Evolutionary conservation across 2,888 invertebrate genomes (phyloP), one percentile per base, ranked within the genome.

Genomic region (Mechanitis messenoides): DNA sequence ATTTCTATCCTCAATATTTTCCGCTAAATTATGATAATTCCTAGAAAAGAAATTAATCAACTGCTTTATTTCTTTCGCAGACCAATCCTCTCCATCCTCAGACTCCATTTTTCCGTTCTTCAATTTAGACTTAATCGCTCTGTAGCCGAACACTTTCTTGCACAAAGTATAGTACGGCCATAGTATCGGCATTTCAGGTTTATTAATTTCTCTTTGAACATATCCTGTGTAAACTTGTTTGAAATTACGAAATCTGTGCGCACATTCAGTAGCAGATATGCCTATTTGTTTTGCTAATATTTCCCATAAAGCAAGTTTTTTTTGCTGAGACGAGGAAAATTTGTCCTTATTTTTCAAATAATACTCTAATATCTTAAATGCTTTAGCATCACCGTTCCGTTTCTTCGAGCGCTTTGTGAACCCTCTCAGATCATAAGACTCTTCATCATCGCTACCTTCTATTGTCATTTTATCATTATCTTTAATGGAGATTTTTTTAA

Each of bases 141-240:
- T 65, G 61, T 89, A 88, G 0, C 89, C 88, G 31, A 89, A 90
- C 0, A 87, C 86, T 72, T 87, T 90, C 62, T 89, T 90, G 70
- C 88, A 88, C 0, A 86, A 64, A 3, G 76, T 72, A 9, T 85
- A 89, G 58, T 89, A 87, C 0, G 87, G 88, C 89, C 88, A 89
- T 0, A 85, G 71, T 3, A 89, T 84, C 0, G 84, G 83, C 71
- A 80, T 82, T 61, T 86, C 86, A 0, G 89, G 88, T 63, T 83
- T 84, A 4, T 75, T 83, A 0, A 89, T 85, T 60, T 90, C 89
- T 58, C 85, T 78, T 64, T 87, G 83, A 0, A 89, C 75, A 3
- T 84, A 82, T 0, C 77, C 73, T 0, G 79, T 83, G 69, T 87
- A 90, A 0, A 84, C 82, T 72, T 87, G 84, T 66, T 88, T 88